These are phyloP conservation scores for Geotrupes spiniger DNA, from an alignment of 2,888 invertebrate genomes.

Conservation along the genomic window DNA sequence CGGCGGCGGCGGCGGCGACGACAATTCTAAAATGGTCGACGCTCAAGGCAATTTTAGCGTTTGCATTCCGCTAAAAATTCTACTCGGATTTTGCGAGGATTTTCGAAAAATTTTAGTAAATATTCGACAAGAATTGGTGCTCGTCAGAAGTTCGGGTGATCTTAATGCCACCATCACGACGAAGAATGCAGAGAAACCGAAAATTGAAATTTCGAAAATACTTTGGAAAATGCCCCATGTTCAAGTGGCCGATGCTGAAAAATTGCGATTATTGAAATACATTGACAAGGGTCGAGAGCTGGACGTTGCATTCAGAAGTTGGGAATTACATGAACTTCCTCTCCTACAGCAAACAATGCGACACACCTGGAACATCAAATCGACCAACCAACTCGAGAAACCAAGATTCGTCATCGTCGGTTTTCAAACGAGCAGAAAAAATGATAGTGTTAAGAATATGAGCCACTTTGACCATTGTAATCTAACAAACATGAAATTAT, in stretches of 20 bases:
- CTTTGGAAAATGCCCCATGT: conserved; percentile 27
- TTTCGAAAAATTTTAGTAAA: conserved; percentile 44
- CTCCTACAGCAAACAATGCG: conserved; percentile 31
- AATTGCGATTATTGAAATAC: not conserved
- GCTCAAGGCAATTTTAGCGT: conserved; percentile 8
- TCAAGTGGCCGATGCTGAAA: conserved; percentile 13
- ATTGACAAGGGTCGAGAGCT: too few species aligned
- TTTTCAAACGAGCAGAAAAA: too few species aligned
- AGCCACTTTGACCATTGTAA: too few species aligned
- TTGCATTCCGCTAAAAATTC: conserved; percentile 30
- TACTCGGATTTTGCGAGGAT: conserved; percentile 43
- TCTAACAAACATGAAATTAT: too few species aligned
- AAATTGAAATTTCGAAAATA: conserved; percentile 24
- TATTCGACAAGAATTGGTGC: conserved; percentile 43
- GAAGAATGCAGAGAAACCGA: conserved; percentile 11
- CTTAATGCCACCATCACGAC: conserved; percentile 26
- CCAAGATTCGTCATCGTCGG: conserved; percentile 44
- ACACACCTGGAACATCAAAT: conserved; percentile 39
- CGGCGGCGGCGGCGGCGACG: too few species aligned
- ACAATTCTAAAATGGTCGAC: conserved; percentile 18
- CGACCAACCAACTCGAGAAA: conserved; percentile 38
- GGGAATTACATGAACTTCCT: too few species aligned
- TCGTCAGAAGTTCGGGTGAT: conserved; percentile 34
- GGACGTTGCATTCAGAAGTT: too few species aligned
- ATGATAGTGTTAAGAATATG: too few species aligned